A percentile compares a stretch with the other conserved stretches of the same genome.
These are phyloP conservation scores for Belonocnema kinseyi DNA, from an alignment of 1,140 invertebrate species.

Conservation along the genomic window DNA sequence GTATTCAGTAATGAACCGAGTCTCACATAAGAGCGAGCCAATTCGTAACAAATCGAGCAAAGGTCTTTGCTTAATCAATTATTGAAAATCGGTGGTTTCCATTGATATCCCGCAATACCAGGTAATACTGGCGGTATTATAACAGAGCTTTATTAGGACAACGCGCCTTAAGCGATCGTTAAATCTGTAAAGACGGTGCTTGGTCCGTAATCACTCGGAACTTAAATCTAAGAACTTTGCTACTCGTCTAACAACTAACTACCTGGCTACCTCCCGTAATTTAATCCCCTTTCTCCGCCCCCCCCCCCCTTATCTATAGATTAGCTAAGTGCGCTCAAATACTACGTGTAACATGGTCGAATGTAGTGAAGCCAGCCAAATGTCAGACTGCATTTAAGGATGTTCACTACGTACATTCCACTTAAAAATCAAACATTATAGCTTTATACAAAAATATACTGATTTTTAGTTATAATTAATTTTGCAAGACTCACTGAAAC, in stretches of 20 bases:
- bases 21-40: constrained; percentile 2
- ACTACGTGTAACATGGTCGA: not conserved
- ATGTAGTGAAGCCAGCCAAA: not conserved
- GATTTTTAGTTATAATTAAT: no score
- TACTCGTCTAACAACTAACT: constrained; percentile 5
- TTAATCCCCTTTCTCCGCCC: not conserved
- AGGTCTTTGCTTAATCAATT: constrained; percentile 20
- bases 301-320: not conserved
- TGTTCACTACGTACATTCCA: not conserved
- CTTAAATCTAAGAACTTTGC: constrained; percentile 22
- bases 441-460: no score
- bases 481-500: no score
- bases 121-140: not conserved
- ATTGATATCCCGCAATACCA: not conserved
- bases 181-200: constrained; percentile 15
- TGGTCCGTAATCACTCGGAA: constrained; percentile 22
- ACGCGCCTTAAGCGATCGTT: constrained; percentile 29
- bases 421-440: not conserved
- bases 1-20: constrained; percentile 8
- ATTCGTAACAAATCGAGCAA: constrained; percentile 16
- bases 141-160: constrained; percentile 15
- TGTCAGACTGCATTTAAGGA: constrained; percentile 9
- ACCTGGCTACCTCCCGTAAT: constrained; percentile 6
- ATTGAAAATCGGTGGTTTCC: constrained; percentile 22
- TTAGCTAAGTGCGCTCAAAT: constrained; percentile 1